Evolutionary conservation across 2,888 invertebrate genomes (phyloP), one percentile per base, ranked within the genome.

Genomic region (Eristalinus sepulchralis): DNA sequence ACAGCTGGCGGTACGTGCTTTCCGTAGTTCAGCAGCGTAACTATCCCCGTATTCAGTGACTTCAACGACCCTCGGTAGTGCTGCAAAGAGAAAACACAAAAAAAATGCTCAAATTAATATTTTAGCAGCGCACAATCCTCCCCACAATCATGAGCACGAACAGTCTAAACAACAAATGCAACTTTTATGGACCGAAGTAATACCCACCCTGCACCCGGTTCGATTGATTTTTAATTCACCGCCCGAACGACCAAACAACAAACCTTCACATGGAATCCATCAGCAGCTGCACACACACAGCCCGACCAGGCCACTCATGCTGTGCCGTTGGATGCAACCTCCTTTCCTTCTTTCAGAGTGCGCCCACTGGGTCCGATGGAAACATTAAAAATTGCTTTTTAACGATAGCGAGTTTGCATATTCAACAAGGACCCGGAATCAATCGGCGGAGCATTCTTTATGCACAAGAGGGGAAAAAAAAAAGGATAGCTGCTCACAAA

Each of bases 1-100:
- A 99, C 99, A 71, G 98, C 97, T n/a, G 98, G 97, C 82, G 99
- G 98, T 86, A 99, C 99, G 93, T 98, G 97, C 93, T 98, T 98
- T 82, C 98, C 98, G 93, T 99, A 99, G 94, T 99, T 99, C 88
- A 99, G 94, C 88, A 99, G 94, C 33, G 99, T 99, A 83, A 99
- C 98, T 90, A 99, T 98, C 80, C 99, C 99, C 0, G 99, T 99
- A 94, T 99, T 99, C 89, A 99, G 94, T 88, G 98, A 98, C 94
- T 97, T 97, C 94, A 97, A 95, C 90, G 97, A 97, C 89, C 98
- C 98, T 66, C 98, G 95, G 93, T 98, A 98, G 93, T 98, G 98
- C 96, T 97, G 94, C n/a, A 94, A 94, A 91, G 31, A 77, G 33
- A 47, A 64, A 33, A 64, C 27, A 62, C 62, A 60, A 71, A 67